Evolutionary conservation across 1,140 invertebrate genomes (phyloP), one percentile per base, ranked within the genome.

Genomic region (Drosophila nigrodunni): DNA sequence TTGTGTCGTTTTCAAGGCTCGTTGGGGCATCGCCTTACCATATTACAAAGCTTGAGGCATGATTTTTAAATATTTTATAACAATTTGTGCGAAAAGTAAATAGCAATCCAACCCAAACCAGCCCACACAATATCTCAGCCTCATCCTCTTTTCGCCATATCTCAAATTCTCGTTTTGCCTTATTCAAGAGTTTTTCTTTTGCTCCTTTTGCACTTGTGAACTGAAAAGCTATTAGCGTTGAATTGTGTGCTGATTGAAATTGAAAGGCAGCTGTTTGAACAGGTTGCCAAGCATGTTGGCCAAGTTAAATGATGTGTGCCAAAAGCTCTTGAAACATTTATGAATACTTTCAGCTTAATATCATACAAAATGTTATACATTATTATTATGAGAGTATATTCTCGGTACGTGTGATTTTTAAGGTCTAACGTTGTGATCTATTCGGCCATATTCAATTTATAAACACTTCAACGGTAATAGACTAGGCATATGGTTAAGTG

Each of bases 31-130:
- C 54, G 39, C 21, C 18, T 65, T 65, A 54, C n/a, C 55, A 49
- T 49, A 59, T 68, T 59, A 35, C 59, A 35, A 39, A 39, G 41
- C 52, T 30, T 58, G 55, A 52, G 61, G 83, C 76, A 80, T 82
- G 80, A 87, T 87, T 86, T 88, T 87, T 87, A 88, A 87, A 89
- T 87, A 88, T 89, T 87, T 88, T 83, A 87, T 78, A 87, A 89
- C 77, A 76, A 74, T 78, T 82, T 78, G 65, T 70, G 61, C 35
- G 66, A 75, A 50, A 72, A 77, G 69, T 77, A 82, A 79, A 80
- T 76, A 76, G 73, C 46, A 54, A 76, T 43, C 37, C 55, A 43
- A 37, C 18, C 49, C 49, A n/a, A 21, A 30, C 10, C 7, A 25
- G 3, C 21, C 55, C 55, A 5, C 15, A 43, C 9, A 35, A 21